Base-by-base conservation (phyloP, 2,113 vertebrate genomes). In the Trichomycterus rosablanca region DNA sequence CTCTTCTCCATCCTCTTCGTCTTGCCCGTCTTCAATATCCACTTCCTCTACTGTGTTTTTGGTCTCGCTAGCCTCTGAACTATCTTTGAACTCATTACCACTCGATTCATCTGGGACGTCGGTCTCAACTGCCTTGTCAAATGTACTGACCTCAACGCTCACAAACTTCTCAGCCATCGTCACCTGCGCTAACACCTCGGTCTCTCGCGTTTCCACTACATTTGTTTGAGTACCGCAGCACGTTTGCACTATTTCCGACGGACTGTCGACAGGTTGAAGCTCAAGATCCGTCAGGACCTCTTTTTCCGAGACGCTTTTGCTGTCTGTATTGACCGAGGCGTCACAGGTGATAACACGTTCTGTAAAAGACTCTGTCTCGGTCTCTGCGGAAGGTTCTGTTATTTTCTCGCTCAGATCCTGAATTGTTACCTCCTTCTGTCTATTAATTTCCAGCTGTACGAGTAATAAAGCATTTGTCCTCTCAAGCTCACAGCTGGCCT, bases 361-460 rank as follows among this genome's bases (percentile, higher is more conserved):
- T 34, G 72, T 14, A 19, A 65, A 12, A 9, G 11, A n/a, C 60
- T 43, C 24, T 7, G 19, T 62, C 22, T 66, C 53, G 12, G 5
- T 5, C 14, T 45, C 20, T 18, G n/a, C 37, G 18, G 37, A 37
- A 20, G 51, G 35, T 26, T 40, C 63, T 2, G 59, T 75, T 22
- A 81, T 45, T 67, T 80, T 81, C 5, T 85, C 83, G 70, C 81
- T 85, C 24, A 97, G 71, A 61, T 92, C 81, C 40, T 80, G 67
- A 67, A 96, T 93, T 71, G 60, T 89, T 37, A 81, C 85, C 43
- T 92, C 90, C 51, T 90, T 93, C 53, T 79, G 70, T 72, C 86
- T 83, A 67, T 91, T 87, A 55, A 92, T 91, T 1, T 86, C 80
- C 22, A 87, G 78, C 74, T 93, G 91, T 65, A 83, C 82, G 63